Percentiles rank a stretch among this genome's conserved stretches.
Evolutionary conservation across 2,888 invertebrate species (phyloP).

Genomic region (Prostheceraeus crozeri): DNA sequence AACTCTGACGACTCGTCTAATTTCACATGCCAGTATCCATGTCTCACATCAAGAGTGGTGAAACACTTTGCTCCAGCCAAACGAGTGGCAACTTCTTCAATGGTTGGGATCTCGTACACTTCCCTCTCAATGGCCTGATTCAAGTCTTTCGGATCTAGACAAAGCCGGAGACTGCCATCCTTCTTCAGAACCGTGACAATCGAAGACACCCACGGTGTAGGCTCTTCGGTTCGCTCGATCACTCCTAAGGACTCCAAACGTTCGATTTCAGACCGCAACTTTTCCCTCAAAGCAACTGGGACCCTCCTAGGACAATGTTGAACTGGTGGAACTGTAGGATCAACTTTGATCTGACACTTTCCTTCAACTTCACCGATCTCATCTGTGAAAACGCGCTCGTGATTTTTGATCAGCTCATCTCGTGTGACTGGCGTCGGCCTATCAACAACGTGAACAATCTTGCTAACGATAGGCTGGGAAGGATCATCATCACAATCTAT

Average conservation of each 20-base stretch:
- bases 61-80: constrained; percentile 40
- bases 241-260: constrained; percentile 39
- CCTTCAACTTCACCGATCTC: too few species aligned
- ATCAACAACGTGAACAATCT: too few species aligned
- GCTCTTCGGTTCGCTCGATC: constrained; percentile 41
- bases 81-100: constrained; percentile 41
- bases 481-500: too few species aligned
- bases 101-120: constrained; percentile 41
- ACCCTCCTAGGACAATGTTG: background rate
- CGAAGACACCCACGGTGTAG: constrained; percentile 43
- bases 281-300: constrained; percentile 36
- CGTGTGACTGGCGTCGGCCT: too few species aligned
- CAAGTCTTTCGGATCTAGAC: constrained; percentile 42
- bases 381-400: too few species aligned
- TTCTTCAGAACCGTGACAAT: constrained; percentile 40
- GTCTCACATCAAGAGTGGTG: constrained; percentile 40
- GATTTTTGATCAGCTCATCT: too few species aligned
- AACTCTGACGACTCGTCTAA: constrained; percentile 34
- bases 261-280: constrained; percentile 40
- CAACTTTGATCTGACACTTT: too few species aligned
- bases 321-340: background rate
- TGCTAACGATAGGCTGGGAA: too few species aligned
- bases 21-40: constrained; percentile 42
- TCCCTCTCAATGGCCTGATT: constrained; percentile 41
- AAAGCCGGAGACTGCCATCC: constrained; percentile 42